phyloP scores from a whole-genome alignment of 2,888 invertebrate species.

The Folsomia manolachei region DNA sequence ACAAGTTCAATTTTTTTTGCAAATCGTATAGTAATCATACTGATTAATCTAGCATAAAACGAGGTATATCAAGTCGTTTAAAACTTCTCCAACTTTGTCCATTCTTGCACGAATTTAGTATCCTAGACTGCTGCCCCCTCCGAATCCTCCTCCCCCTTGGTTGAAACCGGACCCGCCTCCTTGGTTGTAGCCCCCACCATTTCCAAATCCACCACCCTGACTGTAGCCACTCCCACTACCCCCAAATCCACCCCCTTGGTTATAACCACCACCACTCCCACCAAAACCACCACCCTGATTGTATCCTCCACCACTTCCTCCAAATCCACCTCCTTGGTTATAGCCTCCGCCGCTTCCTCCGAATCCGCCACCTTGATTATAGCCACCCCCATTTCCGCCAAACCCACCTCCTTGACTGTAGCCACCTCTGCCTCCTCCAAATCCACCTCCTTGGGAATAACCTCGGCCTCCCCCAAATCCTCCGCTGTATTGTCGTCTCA shows the following conservation, averaged over 20 bases:
- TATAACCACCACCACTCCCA: constrained; percentile 19
- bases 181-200: constrained; percentile 12
- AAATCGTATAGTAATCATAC: too few species aligned
- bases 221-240: constrained; percentile 5
- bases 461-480: constrained; percentile 31
- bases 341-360: not conserved
- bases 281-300: constrained; percentile 29
- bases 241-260: constrained; percentile 1
- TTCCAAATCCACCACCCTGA: constrained; percentile 16
- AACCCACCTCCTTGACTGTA: constrained; percentile 14
- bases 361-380: not conserved
- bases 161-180: constrained; percentile 4
- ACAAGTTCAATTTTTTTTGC: too few species aligned
- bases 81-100: constrained; percentile 12
- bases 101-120: constrained; percentile 8
- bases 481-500: constrained; percentile 15
- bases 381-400: not conserved
- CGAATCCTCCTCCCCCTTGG: not conserved
- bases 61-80: too few species aligned
- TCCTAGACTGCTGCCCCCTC: not conserved
- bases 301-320: constrained; percentile 13
- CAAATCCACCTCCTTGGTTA: constrained; percentile 7
- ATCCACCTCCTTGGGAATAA: constrained; percentile 13
- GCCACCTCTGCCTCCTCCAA: not conserved
- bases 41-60: too few species aligned